Evolutionary conservation across 2,888 invertebrate species (phyloP).

Genomic region (Quadroppia sp.): DNA sequence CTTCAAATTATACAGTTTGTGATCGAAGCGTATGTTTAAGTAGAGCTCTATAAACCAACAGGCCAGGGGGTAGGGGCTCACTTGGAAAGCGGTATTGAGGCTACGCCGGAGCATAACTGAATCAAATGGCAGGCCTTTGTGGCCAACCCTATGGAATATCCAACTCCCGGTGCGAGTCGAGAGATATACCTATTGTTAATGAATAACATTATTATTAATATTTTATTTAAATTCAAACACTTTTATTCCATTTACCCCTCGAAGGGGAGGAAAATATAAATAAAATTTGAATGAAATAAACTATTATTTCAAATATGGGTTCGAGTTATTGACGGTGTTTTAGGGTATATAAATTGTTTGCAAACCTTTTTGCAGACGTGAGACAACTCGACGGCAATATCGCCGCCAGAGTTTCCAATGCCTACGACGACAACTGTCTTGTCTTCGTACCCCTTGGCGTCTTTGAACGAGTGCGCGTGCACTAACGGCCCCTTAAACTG

Average conservation of each 20-base stretch:
- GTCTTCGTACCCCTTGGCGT: constrained; percentile 48
- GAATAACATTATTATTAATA: constrained; percentile 1
- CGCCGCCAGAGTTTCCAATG: constrained; percentile 56
- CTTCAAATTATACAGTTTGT: constrained; percentile 53
- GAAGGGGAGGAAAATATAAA: neutral
- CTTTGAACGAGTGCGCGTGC: constrained; percentile 49
- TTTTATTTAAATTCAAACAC: no score
- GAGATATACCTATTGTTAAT: constrained; percentile 52
- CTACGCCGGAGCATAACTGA: constrained; percentile 41
- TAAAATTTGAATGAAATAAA: neutral
- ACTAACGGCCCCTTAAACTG: constrained; percentile 50
- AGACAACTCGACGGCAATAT: constrained; percentile 53
- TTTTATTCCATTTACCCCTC: no score
- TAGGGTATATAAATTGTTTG: no score
- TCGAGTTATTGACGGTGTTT: no score
- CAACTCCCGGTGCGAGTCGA: constrained; percentile 56
- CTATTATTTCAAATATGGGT: no score
- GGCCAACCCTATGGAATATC: constrained; percentile 55
- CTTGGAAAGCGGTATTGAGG: constrained; percentile 46
- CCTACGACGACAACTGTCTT: constrained; percentile 56
- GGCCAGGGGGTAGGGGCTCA: constrained; percentile 44
- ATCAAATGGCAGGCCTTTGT: constrained; percentile 54
- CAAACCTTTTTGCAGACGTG: constrained; percentile 50
- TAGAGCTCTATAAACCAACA: constrained; percentile 44
- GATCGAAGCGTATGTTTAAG: constrained; percentile 52